Base-by-base conservation (phyloP, 2,888 invertebrate genomes). In the Cyclophora albipunctata region DNA sequence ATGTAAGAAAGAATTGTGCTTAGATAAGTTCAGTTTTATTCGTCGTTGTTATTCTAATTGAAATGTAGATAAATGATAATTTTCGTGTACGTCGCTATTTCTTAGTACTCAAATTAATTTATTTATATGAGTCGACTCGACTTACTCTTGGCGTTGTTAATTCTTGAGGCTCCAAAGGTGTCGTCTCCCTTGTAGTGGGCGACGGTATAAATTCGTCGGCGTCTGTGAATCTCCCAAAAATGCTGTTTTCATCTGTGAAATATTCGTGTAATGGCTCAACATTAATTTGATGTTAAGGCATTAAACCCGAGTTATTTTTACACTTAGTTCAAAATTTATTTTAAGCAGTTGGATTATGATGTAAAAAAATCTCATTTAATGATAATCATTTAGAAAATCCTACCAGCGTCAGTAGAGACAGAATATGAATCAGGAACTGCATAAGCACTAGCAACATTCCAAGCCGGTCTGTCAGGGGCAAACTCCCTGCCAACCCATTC, bases 161-260 rank as follows among this genome's bases (percentile, higher is more conserved):
- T 46, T 77, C 76, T 5, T 68, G 45, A 45, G 51, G n/a, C 34
- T 68, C 66, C 5, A 66, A 55, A 4, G 63, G 54, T 2, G 62
- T 59, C 2, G 64, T 71, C 34, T 61, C 53, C 34, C 66, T 51
- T 40, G 59, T 64, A 3, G 66, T 57, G 1, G 72, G 63, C 3
- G 73, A 67, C 0, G 73, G 64, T 35, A 75, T 58, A 40, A 71
- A 64, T 41, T 78, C 77, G 5, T 68, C 71, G 7, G 69, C 66
- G 44, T 75, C 75, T 3, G 81, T 75, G 54, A 88, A 88, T 49
- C 69, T 69, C 5, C 87, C 87, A 46, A 88, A 88, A 53, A 88
- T 87, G 56, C 87, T 86, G 63, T 88, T 88, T 67, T 87, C 87
- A 63, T 88, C 87, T 87, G 61, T 49, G 63, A 67, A 54, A 62